phyloP scores from a whole-genome alignment of 2,888 invertebrate genomes.

The Magallana nippona region DNA sequence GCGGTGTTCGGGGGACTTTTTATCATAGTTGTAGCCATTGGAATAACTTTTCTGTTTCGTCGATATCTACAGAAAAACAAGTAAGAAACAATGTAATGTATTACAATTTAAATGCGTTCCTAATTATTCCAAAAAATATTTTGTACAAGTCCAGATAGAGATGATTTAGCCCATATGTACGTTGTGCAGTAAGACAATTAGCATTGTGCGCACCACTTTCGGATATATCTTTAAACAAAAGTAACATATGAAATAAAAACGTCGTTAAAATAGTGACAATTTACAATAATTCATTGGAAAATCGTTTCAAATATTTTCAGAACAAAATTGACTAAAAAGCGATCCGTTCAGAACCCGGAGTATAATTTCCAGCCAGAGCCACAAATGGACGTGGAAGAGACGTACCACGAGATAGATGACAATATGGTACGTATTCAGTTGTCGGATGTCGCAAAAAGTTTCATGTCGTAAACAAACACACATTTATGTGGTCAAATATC shows the following conservation, averaged over 20 bases:
- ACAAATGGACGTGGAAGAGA: background rate
- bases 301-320: background rate
- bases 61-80: background rate
- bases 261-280: too few species aligned
- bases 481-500: too few species aligned
- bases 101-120: background rate
- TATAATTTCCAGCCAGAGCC: constrained; percentile 3
- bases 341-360: constrained; percentile 6
- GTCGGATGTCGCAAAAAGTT: too few species aligned
- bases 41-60: background rate
- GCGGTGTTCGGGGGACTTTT: background rate
- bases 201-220: background rate
- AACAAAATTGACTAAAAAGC: background rate
- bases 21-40: constrained; percentile 3
- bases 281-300: too few species aligned
- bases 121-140: too few species aligned
- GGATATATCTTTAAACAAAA: background rate
- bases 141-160: too few species aligned
- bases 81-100: background rate
- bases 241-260: too few species aligned
- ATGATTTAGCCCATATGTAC: background rate
- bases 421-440: background rate
- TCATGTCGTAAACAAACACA: too few species aligned
- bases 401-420: constrained; percentile 8
- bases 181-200: background rate